Conservation (phyloP, 2,888 invertebrate genomes). For the Omphaloscelis lunosa region DNA sequence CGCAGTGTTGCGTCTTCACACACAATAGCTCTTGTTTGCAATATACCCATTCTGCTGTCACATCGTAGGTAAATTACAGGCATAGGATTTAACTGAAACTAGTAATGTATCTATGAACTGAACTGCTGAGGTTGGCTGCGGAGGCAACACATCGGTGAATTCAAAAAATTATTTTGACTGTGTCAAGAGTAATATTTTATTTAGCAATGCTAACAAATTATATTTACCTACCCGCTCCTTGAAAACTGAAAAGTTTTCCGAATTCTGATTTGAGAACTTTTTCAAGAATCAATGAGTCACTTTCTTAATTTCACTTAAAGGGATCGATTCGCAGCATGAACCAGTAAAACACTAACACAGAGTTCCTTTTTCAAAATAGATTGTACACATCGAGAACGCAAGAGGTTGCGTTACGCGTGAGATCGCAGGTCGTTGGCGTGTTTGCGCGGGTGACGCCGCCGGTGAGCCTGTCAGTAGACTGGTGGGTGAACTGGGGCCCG, state of each 20-base stretch:
- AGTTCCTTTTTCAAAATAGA: constrained; percentile 56
- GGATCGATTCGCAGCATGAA: constrained; percentile 32
- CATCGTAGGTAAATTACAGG: constrained; percentile 23
- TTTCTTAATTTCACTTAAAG: constrained; percentile 40
- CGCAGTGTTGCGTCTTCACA: constrained; percentile 32
- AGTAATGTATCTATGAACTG: background rate
- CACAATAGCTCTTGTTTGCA: constrained; percentile 53
- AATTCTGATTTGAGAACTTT: constrained; percentile 25
- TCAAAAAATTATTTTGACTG: background rate
- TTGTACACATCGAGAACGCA: constrained; percentile 68
- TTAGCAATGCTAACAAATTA: background rate
- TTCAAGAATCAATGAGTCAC: constrained; percentile 46
- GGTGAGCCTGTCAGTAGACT: constrained; percentile 51
- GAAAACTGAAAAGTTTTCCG: constrained; percentile 34
- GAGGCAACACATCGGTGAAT: background rate
- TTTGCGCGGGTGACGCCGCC: constrained; percentile 32
- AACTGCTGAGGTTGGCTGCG: background rate
- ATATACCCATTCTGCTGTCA: constrained; percentile 53
- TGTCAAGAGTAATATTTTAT: no score
- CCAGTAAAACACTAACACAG: constrained; percentile 48
- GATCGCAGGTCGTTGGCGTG: constrained; percentile 59
- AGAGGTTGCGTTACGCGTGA: constrained; percentile 71
- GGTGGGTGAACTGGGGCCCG: constrained; percentile 37
- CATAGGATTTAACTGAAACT: background rate
- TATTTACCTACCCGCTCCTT: constrained; percentile 28